Evolutionary conservation across 2,888 invertebrate genomes (phyloP), one percentile per base, ranked within the genome.

Genomic region (Celastrina argiolus): DNA sequence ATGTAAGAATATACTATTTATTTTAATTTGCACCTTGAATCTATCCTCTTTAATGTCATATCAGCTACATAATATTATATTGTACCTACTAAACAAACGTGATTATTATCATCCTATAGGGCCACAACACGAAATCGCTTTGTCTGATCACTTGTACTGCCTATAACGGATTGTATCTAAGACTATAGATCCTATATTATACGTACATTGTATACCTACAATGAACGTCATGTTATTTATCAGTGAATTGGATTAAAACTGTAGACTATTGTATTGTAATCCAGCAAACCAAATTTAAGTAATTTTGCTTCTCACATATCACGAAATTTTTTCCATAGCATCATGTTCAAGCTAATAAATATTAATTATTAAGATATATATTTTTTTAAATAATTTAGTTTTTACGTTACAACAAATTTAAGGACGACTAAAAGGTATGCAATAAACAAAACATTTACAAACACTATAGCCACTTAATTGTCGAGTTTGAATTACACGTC

Each of bases 201-300:
- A n/a, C n/a, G 42, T n/a, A 78, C 78, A 79, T 72, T 72, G 82
- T 80, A 85, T 84, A 82, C 83, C 83, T 82, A 84, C 42, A 42
- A 42, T 45, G 16, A 84, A 80, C 77, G 78, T 78, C 80, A 78
- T 73, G 80, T 78, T 77, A 81, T 79, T 80, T 80, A 81, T 84
- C 83, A 82, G 84, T 83, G 83, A 79, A 83, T 79, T 77, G 78
- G 76, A 80, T 77, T 78, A 73, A 73, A n/a, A 72, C 73, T 67
- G 69, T 70, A 77, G 73, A 78, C 76, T 78, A 64, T 61, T 66
- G 34, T 66, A 66, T 66, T 69, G 58, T 58, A 58, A 58, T n/a
- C 18, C 45, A 8, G 45, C 18, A 45, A n/a, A n/a, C n/a, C n/a
- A n/a, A n/a, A n/a, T 51, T 26, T 2, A 22, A 26, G 5, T 51